These are phyloP conservation scores for Sardinella longiceps DNA, from an alignment of 2,797 vertebrate genomes.

Conservation along the genomic window DNA sequence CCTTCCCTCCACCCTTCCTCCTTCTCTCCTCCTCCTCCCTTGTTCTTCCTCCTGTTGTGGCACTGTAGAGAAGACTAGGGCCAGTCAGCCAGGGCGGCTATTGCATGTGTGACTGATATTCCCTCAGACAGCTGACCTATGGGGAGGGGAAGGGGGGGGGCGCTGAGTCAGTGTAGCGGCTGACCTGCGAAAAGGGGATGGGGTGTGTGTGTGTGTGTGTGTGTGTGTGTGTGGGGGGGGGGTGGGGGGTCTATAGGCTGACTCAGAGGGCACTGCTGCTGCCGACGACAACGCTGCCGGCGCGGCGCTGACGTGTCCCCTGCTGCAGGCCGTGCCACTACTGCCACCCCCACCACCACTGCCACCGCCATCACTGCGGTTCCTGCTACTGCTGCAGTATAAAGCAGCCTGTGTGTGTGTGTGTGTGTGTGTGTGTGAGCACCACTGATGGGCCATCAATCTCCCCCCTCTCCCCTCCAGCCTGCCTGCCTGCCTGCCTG, in stretches of 20 bases:
- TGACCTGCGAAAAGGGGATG: constrained; percentile 63
- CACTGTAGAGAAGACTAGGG: background rate
- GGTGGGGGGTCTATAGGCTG: background rate
- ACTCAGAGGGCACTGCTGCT: background rate
- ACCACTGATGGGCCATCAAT: constrained; percentile 5
- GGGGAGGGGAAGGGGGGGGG: constrained; percentile 49
- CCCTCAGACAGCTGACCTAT: constrained; percentile 81
- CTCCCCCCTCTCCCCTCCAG: background rate
- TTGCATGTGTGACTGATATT: constrained; percentile 71
- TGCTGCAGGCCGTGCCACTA: constrained; percentile 21
- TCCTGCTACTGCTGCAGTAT: background rate
- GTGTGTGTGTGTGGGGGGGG: background rate
- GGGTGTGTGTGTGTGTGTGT: background rate
- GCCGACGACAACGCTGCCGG: background rate
- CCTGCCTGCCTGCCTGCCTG: background rate
- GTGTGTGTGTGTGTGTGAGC: background rate
- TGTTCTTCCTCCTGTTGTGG: constrained; percentile 27
- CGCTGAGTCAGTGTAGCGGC: constrained; percentile 72
- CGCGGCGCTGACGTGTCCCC: background rate
- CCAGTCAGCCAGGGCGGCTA: constrained; percentile 30
- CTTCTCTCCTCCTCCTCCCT: constrained; percentile 15
- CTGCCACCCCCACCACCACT: background rate
- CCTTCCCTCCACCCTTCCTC: background rate
- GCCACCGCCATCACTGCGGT: too few relatives aligned
- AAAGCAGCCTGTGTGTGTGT: constrained; percentile 15